Percentiles rank a stretch among this genome's conserved stretches.
Evolutionary conservation across 2,797 vertebrate species (phyloP).

Genomic region (Hozukius guyotensis): DNA sequence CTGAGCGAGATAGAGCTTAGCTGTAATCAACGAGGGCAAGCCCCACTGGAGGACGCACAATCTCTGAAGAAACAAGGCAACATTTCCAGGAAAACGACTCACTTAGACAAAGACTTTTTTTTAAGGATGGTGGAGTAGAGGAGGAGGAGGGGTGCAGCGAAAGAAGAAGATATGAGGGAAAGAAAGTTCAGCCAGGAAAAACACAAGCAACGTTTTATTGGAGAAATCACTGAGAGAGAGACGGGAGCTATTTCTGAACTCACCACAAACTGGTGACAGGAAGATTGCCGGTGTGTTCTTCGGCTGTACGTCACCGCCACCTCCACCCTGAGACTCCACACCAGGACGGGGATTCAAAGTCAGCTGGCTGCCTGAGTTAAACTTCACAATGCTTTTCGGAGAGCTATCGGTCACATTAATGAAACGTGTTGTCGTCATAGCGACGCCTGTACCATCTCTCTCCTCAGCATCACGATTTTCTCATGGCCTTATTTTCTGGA

Average conservation of each 20-base stretch:
- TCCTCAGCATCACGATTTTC: not conserved
- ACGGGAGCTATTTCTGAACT: conserved; percentile 43
- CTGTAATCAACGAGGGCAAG: conserved; percentile 64
- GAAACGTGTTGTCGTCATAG: conserved; percentile 15
- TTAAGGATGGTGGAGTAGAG: not conserved
- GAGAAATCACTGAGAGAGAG: conserved; percentile 5
- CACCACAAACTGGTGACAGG: conserved; percentile 22
- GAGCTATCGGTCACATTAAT: conserved; percentile 32
- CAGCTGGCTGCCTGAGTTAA: conserved; percentile 6
- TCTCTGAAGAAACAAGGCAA: conserved; percentile 53
- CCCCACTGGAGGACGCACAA: conserved; percentile 44
- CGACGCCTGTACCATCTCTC: not conserved
- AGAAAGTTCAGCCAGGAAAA: conserved; percentile 6
- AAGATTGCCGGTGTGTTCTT: conserved; percentile 24
- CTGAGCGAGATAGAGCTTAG: conserved; percentile 45
- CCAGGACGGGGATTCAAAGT: conserved; percentile 1
- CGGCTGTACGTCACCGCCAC: conserved; percentile 14
- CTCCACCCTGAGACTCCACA: conserved; percentile 16
- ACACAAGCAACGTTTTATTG: not conserved
- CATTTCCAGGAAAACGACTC: conserved; percentile 56
- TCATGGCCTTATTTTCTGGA: not conserved
- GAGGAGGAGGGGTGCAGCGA: not conserved
- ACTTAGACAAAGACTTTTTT: conserved; percentile 29
- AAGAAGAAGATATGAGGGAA: not conserved
- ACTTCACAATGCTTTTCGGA: conserved; percentile 5